Percentiles rank a stretch among this genome's conserved stretches.
Evolutionary conservation across 2,113 vertebrate genomes (phyloP).

Genomic region (Lepidothrix coronata): DNA sequence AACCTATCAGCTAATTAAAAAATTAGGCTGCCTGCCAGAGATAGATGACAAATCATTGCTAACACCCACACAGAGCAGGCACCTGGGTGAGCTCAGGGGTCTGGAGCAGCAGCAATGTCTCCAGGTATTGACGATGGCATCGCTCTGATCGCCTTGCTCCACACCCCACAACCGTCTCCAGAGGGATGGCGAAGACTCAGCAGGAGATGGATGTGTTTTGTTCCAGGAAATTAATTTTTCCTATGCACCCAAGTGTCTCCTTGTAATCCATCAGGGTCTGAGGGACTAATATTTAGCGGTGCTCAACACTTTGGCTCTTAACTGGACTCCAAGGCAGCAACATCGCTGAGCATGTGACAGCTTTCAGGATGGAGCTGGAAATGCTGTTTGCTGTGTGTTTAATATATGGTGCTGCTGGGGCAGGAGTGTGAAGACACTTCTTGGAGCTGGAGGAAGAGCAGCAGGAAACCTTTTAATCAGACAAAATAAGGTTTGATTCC

Average conservation of each 20-base stretch:
- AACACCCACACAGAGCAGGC: neutral
- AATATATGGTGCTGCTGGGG: neutral
- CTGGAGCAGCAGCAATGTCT: neutral
- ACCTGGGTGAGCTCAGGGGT: neutral
- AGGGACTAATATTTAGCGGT: neutral
- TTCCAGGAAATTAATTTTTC: slow-evolving; percentile 30
- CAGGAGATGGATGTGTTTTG: neutral
- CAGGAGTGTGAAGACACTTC: slow-evolving; percentile 13
- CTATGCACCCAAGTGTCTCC: neutral
- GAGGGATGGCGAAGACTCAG: neutral
- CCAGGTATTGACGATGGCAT: neutral
- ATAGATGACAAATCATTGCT: neutral
- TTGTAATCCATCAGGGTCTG: neutral
- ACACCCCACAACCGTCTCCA: neutral
- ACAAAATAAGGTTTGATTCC: slow-evolving; percentile 46
- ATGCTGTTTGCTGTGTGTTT: neutral
- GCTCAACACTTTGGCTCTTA: neutral
- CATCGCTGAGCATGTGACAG: fast-evolving
- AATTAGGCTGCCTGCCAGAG: neutral
- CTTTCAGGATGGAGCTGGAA: neutral
- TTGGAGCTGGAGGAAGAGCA: slow-evolving; percentile 23
- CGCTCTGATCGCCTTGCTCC: neutral
- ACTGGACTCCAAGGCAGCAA: neutral
- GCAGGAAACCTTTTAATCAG: slow-evolving; percentile 26
- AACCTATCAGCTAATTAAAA: slow-evolving; percentile 31